A percentile compares a stretch with the other conserved stretches of the same genome.
These are phyloP conservation scores for Pipistrellus kuhlii DNA, from an alignment of 2,797 vertebrate species.

Conservation along the genomic window DNA sequence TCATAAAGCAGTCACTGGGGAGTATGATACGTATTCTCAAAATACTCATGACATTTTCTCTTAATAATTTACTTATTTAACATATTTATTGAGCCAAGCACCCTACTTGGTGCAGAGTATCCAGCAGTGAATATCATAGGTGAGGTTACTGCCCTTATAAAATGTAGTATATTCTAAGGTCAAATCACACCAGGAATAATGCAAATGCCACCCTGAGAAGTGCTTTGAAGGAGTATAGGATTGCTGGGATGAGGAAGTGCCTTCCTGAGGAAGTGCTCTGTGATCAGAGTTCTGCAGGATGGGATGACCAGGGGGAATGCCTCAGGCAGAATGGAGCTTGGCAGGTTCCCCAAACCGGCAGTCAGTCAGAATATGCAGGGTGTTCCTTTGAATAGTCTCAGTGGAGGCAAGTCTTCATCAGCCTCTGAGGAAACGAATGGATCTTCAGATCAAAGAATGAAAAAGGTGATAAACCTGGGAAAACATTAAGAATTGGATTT, in stretches of 20 bases:
- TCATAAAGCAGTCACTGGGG: not conserved
- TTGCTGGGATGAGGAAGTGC: not conserved
- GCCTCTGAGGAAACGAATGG: not conserved
- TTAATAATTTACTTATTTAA: slow-evolving; percentile 6
- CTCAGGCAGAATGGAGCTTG: not conserved
- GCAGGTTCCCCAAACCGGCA: not conserved
- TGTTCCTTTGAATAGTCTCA: not conserved
- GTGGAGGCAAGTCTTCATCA: not conserved
- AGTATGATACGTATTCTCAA: not conserved
- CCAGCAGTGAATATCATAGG: not conserved
- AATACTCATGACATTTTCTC: not conserved
- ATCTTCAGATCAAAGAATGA: not conserved
- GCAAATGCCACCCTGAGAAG: not conserved
- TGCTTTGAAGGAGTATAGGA: not conserved
- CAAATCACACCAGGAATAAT: not conserved
- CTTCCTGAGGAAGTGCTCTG: not conserved
- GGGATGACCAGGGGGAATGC: not conserved
- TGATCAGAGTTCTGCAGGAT: not conserved
- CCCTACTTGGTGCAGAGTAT: not conserved
- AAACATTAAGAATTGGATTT: not conserved
- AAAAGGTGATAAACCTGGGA: not conserved
- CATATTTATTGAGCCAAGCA: slow-evolving; percentile 9
- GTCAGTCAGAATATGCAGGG: not conserved
- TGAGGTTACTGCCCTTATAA: not conserved
- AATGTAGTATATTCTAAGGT: not conserved